phyloP scores from a whole-genome alignment of 2,888 invertebrate genomes.

The Panzeria rudis region DNA sequence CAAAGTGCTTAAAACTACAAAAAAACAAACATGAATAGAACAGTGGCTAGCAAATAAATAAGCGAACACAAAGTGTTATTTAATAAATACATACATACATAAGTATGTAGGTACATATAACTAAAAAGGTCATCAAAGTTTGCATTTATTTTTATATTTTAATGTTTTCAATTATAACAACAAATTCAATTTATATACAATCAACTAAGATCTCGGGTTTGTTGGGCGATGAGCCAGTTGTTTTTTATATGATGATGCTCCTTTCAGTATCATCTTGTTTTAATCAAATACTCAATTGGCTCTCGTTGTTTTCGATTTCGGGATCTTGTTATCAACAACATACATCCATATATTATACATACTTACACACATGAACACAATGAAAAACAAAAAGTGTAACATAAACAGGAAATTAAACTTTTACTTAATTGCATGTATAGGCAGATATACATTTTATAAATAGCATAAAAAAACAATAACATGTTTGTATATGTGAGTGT shows the following conservation, averaged over 20 bases:
- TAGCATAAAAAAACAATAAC: slow-evolving; percentile 1
- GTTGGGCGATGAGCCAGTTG: slow-evolving; percentile 83
- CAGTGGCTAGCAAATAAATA: slow-evolving; percentile 19
- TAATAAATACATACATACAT: neutral
- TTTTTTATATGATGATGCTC: slow-evolving; percentile 73
- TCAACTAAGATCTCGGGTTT: slow-evolving; percentile 82
- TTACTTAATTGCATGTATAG: neutral
- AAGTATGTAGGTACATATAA: too few species aligned
- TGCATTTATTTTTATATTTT: too few species aligned
- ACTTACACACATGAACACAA: neutral
- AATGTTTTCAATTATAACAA: neutral
- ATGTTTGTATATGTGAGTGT: neutral
- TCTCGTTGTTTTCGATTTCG: slow-evolving; percentile 83
- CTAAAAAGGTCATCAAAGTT: slow-evolving; percentile 15
- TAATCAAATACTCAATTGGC: slow-evolving; percentile 80
- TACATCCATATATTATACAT: neutral
- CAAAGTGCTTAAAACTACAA: slow-evolving; percentile 8
- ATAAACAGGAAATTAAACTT: slow-evolving; percentile 55
- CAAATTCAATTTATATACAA: neutral
- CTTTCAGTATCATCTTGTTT: slow-evolving; percentile 48
- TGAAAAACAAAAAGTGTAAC: slow-evolving; percentile 59
- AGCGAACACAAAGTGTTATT: neutral
- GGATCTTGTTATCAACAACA: slow-evolving; percentile 81
- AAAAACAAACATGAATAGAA: slow-evolving; percentile 12
- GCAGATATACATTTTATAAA: slow-evolving; percentile 3